These are phyloP conservation scores for Colostygia pectinataria DNA, from an alignment of 2,888 invertebrate genomes.

Conservation along the genomic window DNA sequence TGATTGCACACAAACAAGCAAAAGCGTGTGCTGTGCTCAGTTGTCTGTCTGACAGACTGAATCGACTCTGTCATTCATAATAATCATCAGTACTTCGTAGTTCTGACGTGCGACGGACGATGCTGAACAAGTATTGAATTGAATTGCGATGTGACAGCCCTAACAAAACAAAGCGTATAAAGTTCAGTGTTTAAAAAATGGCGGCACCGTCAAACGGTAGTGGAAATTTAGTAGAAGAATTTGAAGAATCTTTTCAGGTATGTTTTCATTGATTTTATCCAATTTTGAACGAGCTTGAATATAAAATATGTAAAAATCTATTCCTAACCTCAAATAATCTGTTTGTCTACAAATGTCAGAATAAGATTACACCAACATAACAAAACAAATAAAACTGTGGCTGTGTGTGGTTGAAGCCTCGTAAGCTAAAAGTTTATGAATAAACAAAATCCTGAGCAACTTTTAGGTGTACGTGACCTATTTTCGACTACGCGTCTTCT, in stretches of 20 bases:
- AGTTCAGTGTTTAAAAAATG: slow-evolving; percentile 73
- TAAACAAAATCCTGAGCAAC: slow-evolving; percentile 41
- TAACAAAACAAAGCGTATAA: slow-evolving; percentile 24
- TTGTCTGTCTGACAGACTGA: no score
- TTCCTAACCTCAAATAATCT: slow-evolving; percentile 54
- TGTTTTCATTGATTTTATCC: slow-evolving; percentile 25
- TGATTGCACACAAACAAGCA: no score
- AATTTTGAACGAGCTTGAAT: slow-evolving; percentile 8
- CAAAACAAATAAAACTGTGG: slow-evolving; percentile 36
- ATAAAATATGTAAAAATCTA: slow-evolving; percentile 30
- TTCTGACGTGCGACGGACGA: neutral
- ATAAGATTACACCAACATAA: slow-evolving; percentile 61
- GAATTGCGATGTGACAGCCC: slow-evolving; percentile 32
- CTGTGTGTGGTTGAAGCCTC: slow-evolving; percentile 65
- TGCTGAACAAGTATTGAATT: no score
- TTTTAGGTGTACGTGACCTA: slow-evolving; percentile 77
- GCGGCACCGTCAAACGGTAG: slow-evolving; percentile 91
- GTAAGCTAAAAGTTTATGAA: slow-evolving; percentile 54
- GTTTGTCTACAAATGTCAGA: slow-evolving; percentile 59
- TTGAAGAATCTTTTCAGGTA: slow-evolving; percentile 95
- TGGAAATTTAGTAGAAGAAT: slow-evolving; percentile 94
- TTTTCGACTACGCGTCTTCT: slow-evolving; percentile 67
- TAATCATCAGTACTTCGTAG: neutral
- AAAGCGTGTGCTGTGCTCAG: no score
- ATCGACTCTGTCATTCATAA: neutral